phyloP scores from a whole-genome alignment of 2,888 invertebrate genomes.

The Parasteatoda lunata region DNA sequence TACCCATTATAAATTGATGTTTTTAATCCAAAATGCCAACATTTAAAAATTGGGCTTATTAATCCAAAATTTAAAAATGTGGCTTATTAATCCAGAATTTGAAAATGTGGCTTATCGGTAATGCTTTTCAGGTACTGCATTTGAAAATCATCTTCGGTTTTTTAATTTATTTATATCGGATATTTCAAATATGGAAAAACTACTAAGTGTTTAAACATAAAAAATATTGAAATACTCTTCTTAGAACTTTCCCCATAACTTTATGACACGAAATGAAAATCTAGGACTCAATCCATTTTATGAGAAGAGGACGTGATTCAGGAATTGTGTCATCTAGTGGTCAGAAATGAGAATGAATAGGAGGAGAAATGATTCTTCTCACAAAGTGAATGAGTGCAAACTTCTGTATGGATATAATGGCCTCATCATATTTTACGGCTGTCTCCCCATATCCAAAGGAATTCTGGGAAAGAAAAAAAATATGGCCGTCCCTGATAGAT shows the following conservation, averaged over 20 bases:
- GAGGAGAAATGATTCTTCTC: conserved; percentile 13
- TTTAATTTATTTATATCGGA: not conserved
- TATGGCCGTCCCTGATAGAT: not conserved
- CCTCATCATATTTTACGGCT: conserved; percentile 50
- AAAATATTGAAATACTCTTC: not conserved
- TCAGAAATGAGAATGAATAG: conserved; percentile 57
- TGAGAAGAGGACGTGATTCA: not conserved
- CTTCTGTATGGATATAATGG: conserved; percentile 58
- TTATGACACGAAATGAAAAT: not conserved
- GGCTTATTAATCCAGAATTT: too few relatives aligned
- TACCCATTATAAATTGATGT: too few relatives aligned
- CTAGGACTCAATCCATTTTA: not conserved
- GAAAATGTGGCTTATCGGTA: too few relatives aligned
- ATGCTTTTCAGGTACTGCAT: too few relatives aligned
- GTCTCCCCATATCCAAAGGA: not conserved
- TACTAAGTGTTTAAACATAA: not conserved
- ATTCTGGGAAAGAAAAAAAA: not conserved
- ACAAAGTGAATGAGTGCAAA: conserved; percentile 59
- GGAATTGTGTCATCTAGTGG: not conserved
- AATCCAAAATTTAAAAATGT: too few relatives aligned
- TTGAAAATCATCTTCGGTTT: too few relatives aligned
- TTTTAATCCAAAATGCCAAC: too few relatives aligned
- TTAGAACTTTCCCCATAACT: not conserved
- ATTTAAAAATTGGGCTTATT: too few relatives aligned
- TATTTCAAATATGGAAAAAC: not conserved